Conservation (phyloP, 2,888 invertebrate species). For the Lasioglossum marginatum region DNA sequence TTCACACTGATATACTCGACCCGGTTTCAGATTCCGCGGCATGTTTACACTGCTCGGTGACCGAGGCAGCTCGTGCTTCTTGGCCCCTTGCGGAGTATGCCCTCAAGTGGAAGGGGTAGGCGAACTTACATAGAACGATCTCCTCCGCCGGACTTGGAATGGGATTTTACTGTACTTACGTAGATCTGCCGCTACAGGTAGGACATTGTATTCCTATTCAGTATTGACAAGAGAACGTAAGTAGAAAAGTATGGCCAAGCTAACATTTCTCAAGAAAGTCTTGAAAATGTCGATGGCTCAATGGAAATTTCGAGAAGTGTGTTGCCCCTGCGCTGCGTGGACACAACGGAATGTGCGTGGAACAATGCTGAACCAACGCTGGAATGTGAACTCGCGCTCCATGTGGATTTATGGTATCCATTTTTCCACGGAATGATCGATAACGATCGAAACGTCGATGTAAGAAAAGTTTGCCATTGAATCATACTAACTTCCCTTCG, state of each 20-base stretch:
- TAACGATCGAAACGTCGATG: slow-evolving; percentile 47
- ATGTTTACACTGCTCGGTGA: too few species aligned
- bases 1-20: too few species aligned
- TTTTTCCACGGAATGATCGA: slow-evolving; percentile 29
- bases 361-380: too few species aligned
- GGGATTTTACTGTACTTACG: too few species aligned
- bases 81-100: too few species aligned
- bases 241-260: neutral
- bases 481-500: slow-evolving; percentile 8
- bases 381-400: neutral
- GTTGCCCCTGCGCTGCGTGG: neutral
- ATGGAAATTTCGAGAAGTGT: neutral
- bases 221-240: neutral
- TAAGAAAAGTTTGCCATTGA: slow-evolving; percentile 41
- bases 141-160: too few species aligned
- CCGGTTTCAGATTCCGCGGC: too few species aligned
- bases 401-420: slow-evolving; percentile 14
- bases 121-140: too few species aligned
- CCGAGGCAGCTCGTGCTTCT: too few species aligned
- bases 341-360: neutral
- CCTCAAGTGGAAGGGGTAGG: too few species aligned
- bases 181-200: too few species aligned
- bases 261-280: neutral
- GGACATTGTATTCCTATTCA: too few species aligned
- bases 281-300: neutral